phyloP scores from a whole-genome alignment of 2,888 invertebrate genomes.

The Luperina testacea region DNA sequence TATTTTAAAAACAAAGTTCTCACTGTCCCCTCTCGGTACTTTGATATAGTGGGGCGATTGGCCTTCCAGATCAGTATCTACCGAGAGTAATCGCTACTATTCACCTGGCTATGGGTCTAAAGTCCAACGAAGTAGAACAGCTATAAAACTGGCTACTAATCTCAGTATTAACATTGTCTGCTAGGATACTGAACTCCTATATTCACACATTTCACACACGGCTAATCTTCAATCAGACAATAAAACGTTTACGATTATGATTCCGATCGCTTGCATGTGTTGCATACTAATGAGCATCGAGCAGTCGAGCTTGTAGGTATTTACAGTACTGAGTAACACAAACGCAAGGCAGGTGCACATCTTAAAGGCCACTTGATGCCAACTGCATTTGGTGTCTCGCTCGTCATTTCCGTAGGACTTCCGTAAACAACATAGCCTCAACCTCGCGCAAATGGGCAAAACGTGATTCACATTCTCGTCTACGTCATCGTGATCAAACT shows the following conservation, averaged over 20 bases:
- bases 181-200: slow-evolving; percentile 58
- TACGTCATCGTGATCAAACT: slow-evolving; percentile 34
- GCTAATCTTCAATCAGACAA: slow-evolving; percentile 56
- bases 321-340: slow-evolving; percentile 19
- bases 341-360: slow-evolving; percentile 55
- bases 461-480: slow-evolving; percentile 52
- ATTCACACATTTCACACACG: slow-evolving; percentile 50
- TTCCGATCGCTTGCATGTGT: slow-evolving; percentile 47
- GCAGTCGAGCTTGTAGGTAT: slow-evolving; percentile 9
- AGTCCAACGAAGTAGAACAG: slow-evolving; percentile 4
- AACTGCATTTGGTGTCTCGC: slow-evolving; percentile 66
- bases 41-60: not conserved
- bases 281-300: slow-evolving; percentile 50
- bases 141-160: slow-evolving; percentile 29
- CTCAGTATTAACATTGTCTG: slow-evolving; percentile 33
- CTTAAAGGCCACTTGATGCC: slow-evolving; percentile 54
- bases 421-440: slow-evolving; percentile 74
- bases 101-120: slow-evolving; percentile 21
- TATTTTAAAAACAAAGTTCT: slow-evolving; percentile 20
- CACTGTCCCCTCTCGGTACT: slow-evolving; percentile 7
- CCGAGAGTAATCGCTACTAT: slow-evolving; percentile 8
- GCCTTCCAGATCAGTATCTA: slow-evolving; percentile 16
- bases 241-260: slow-evolving; percentile 61
- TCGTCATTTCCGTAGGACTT: slow-evolving; percentile 73
- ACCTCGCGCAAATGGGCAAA: slow-evolving; percentile 63